Base-by-base conservation (phyloP, 1,140 invertebrate genomes). In the Dufourea novaeangliae region DNA sequence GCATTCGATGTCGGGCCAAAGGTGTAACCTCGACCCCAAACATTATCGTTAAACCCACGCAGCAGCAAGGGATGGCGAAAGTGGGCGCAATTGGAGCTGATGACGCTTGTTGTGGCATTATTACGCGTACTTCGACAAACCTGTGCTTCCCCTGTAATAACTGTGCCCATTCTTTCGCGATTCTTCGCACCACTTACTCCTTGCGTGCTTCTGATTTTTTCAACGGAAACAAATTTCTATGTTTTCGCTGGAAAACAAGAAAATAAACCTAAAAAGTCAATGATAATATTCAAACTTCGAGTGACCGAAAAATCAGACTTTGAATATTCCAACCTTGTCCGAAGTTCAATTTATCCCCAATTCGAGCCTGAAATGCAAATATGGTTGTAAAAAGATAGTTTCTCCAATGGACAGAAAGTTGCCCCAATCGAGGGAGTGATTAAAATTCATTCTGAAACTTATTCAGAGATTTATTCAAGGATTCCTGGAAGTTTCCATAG, bases 31-130 rank as follows among this genome's bases (percentile, higher is more conserved):
- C 68, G 68, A 62, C 41, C 61, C 74, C 8, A 69, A 76, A 63
- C 46, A 76, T 82, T 81, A 82, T 81, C 74, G 74, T 82, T 78
- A 83, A 81, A 52, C 63, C 50, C 79, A 83, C 74, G 74, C 79
- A 78, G 78, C 56, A 14, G n/a, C 20, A 14, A 63, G 41, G 72
- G 62, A 67, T 34, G 41, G n/a, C 63, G 50, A 82, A 79, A 82
- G 66, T 75, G 77, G 64, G 61, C 66, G 72, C 78, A 52, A 74
- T 80, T 75, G 72, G 57, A 70, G 63, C 63, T 37, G 66, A 82
- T 70, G 78, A 77, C 54, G 73, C 72, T 32, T 41, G 71, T 74
- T 37, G 63, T 10, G 39, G 63, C 66, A 50, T 68, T 67, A 61
- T 82, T 80, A 56, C 41, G 25, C 79, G 32, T 29, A 27, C 11